Percentiles rank a stretch among this genome's conserved stretches.
Conservation (phyloP, 2,888 invertebrate species). For the Andrena marginata region DNA sequence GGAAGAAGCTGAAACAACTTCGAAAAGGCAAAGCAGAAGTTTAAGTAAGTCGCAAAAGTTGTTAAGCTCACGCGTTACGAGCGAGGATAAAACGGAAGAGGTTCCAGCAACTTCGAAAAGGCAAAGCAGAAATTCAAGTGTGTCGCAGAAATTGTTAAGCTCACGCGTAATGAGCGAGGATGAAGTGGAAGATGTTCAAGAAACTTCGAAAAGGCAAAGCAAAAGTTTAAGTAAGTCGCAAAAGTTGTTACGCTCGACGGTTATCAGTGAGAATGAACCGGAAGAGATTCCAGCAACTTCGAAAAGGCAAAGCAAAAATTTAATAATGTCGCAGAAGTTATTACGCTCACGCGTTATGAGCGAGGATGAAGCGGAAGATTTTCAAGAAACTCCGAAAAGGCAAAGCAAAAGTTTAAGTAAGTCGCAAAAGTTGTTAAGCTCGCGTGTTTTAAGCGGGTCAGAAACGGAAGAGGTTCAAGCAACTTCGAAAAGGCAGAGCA, state of each 20-base stretch:
- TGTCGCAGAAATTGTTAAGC: too few relatives aligned
- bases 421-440: too few relatives aligned
- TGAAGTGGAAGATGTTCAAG: neutral
- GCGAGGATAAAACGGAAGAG: neutral
- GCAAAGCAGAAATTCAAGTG: too few relatives aligned
- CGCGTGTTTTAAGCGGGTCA: too few relatives aligned
- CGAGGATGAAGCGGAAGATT: neutral
- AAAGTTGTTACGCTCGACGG: neutral
- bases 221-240: neutral
- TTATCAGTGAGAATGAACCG: neutral
- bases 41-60: too few relatives aligned
- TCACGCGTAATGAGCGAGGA: neutral
- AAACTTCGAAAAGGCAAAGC: neutral
- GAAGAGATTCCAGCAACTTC: too few relatives aligned
- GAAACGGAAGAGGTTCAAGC: too few relatives aligned
- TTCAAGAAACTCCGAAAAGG: neutral
- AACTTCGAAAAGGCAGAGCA: too few relatives aligned
- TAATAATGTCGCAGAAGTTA: neutral
- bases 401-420: too few relatives aligned
- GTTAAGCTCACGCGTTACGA: too few relatives aligned
- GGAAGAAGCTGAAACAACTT: too few relatives aligned
- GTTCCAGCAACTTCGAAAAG: neutral
- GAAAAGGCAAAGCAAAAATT: neutral
- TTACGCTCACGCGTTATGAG: neutral
- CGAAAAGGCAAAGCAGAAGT: too few relatives aligned